Conservation (phyloP, 2,888 invertebrate genomes). For the Trilocha varians region DNA sequence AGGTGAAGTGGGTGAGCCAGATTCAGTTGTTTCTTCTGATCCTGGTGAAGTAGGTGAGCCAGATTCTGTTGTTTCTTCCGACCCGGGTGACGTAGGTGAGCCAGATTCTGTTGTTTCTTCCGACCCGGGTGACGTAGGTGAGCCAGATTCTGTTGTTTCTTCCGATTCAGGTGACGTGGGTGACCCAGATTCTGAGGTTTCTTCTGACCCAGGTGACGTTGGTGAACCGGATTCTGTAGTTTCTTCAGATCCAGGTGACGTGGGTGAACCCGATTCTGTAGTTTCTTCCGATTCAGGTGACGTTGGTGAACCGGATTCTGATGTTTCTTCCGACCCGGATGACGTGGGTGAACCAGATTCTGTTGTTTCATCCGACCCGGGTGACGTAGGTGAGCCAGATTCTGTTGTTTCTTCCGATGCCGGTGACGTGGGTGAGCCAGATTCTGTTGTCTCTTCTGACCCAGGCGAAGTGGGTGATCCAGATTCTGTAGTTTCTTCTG, state of each 20-base stretch:
- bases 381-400: too few species aligned
- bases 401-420: neutral
- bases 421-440: neutral
- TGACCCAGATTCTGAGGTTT: neutral
- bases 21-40: slow-evolving; percentile 2
- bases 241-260: slow-evolving; percentile 2
- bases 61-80: neutral
- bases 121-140: neutral
- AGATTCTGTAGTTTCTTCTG: neutral
- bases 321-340: too few species aligned
- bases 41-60: neutral
- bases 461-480: slow-evolving; percentile 1
- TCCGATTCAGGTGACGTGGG: too few species aligned
- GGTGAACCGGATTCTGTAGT: slow-evolving; percentile 10
- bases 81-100: neutral
- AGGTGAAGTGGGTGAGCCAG: slow-evolving; percentile 6
- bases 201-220: slow-evolving; percentile 12
- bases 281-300: neutral
- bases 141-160: neutral
- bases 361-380: slow-evolving; percentile 1
- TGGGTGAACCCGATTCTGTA: neutral
- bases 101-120: neutral
- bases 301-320: slow-evolving; percentile 1
- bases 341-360: neutral
- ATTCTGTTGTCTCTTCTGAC: neutral